Percentiles rank a stretch among this genome's conserved stretches.
Conservation (phyloP, 1,140 invertebrate genomes). For the Ceratitis capitata region DNA sequence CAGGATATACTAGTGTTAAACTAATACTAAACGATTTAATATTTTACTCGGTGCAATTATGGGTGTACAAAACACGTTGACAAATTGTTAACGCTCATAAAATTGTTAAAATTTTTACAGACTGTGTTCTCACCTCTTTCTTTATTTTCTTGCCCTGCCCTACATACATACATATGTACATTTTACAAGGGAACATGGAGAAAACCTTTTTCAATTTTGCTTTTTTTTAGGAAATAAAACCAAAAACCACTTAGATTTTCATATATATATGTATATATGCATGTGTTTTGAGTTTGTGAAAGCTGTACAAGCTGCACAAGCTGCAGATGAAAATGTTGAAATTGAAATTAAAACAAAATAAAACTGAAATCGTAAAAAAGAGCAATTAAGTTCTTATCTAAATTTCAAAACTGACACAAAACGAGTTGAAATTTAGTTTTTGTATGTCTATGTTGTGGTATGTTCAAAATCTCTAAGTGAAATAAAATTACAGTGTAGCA, state of each 20-base stretch:
- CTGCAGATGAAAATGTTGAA: neutral
- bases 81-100: neutral
- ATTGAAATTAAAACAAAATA: neutral
- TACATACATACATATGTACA: neutral
- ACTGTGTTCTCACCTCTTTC: neutral
- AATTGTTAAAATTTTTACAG: conserved; percentile 4
- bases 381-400: neutral
- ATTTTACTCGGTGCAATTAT: no score
- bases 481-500: neutral
- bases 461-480: neutral
- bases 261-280: no score
- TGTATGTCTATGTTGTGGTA: neutral
- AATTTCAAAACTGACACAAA: neutral
- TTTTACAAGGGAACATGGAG: no score
- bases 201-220: no score
- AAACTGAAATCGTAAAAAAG: neutral
- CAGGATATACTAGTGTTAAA: no score
- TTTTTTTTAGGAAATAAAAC: no score
- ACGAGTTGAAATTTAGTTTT: no score
- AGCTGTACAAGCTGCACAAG: neutral
- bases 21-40: no score
- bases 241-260: no score
- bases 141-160: neutral
- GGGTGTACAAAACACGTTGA: no score
- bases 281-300: neutral